A percentile compares a stretch with the other conserved stretches of the same genome.
phyloP scores from a whole-genome alignment of 2,888 invertebrate genomes.

The Isoperla grammatica region DNA sequence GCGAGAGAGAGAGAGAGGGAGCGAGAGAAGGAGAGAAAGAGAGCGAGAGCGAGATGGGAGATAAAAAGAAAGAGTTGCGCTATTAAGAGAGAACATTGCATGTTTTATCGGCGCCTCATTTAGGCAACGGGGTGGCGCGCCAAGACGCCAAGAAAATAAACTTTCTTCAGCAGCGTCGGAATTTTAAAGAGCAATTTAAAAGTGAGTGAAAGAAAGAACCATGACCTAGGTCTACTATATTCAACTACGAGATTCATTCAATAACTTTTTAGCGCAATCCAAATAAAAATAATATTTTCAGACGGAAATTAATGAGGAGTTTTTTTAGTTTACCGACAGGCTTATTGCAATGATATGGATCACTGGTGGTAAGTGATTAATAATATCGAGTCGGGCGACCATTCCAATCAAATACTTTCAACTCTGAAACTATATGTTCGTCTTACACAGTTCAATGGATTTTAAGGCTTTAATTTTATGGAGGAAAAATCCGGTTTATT shows the following conservation, averaged over 20 bases:
- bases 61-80: constrained; percentile 14
- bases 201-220: constrained; percentile 19
- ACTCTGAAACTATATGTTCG: too few relatives aligned
- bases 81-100: constrained; percentile 20
- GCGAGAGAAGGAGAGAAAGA: constrained; percentile 4
- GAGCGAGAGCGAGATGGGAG: constrained; percentile 14
- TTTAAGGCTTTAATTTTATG: not conserved
- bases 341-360: too few relatives aligned
- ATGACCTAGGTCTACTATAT: constrained; percentile 18
- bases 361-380: too few relatives aligned
- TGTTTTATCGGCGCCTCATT: constrained; percentile 29
- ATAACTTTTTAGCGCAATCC: not conserved
- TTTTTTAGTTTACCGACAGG: too few relatives aligned
- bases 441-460: not conserved
- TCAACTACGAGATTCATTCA: constrained; percentile 15
- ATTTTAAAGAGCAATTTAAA: constrained; percentile 31
- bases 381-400: too few relatives aligned
- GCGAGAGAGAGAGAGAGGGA: not conserved
- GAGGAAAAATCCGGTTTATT: not conserved
- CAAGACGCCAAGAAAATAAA: constrained; percentile 28
- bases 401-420: too few relatives aligned
- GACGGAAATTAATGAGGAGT: too few relatives aligned
- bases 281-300: too few relatives aligned
- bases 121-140: constrained; percentile 16
- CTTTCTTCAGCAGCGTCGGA: constrained; percentile 28